phyloP scores from a whole-genome alignment of 1,140 invertebrate species.

The Leptinotarsa defecta region DNA sequence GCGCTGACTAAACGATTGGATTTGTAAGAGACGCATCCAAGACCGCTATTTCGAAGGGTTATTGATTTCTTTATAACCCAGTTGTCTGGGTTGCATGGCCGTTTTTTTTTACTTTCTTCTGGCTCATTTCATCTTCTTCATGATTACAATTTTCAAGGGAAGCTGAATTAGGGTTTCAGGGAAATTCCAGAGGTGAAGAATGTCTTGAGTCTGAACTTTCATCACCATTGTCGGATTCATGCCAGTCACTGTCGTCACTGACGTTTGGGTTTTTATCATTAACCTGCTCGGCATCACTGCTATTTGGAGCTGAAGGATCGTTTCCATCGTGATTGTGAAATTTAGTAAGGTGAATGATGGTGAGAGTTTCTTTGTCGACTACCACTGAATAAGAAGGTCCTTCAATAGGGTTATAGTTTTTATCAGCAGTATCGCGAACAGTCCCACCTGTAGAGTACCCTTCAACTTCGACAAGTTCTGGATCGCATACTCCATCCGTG shows the following conservation, averaged over 20 bases:
- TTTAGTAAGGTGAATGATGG: neutral
- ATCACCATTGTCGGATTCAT: neutral
- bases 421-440: constrained; percentile 9
- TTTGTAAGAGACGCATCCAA: neutral
- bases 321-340: constrained; percentile 15
- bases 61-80: neutral
- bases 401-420: constrained; percentile 5
- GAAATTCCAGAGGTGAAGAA: neutral
- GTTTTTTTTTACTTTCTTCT: too few relatives aligned
- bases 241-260: neutral
- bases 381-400: constrained; percentile 18
- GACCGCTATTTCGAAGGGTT: neutral
- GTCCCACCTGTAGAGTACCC: constrained; percentile 15
- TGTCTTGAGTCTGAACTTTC: constrained; percentile 4
- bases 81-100: too few relatives aligned
- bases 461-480: constrained; percentile 12
- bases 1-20: constrained; percentile 1
- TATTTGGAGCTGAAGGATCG: neutral
- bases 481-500: neutral
- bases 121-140: neutral
- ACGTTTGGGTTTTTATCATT: constrained; percentile 10
- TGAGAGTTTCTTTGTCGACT: constrained; percentile 3
- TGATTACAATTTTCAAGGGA: neutral
- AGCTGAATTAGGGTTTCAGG: neutral
- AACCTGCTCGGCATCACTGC: constrained; percentile 9